Conservation (phyloP, 2,113 vertebrate species). For the Eulacestoma nigropectus region DNA sequence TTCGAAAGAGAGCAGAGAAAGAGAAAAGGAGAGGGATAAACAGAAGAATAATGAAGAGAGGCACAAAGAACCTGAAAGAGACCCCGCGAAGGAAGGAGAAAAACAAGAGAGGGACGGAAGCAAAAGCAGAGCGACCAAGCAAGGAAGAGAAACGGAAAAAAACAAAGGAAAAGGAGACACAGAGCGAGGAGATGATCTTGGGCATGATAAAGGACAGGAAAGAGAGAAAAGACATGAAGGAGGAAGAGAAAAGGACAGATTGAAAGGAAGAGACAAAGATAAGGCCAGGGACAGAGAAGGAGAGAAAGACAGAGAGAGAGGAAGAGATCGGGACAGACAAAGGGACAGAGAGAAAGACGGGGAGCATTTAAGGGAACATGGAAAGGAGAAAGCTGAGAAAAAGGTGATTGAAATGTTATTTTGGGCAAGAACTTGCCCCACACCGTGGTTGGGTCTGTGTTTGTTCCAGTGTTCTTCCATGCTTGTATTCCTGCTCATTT, state of each 20-base stretch:
- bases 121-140: not conserved
- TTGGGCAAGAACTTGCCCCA: not conserved
- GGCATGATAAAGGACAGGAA: not conserved
- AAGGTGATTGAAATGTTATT: constrained; percentile 52
- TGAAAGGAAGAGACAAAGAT: constrained; percentile 30
- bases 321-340: constrained; percentile 65
- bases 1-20: constrained; percentile 67
- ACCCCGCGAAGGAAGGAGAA: constrained; percentile 31
- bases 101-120: constrained; percentile 59
- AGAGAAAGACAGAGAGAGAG: constrained; percentile 67
- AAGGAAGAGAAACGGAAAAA: constrained; percentile 54
- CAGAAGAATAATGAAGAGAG: constrained; percentile 37
- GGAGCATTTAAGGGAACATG: constrained; percentile 56
- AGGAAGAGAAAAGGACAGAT: constrained; percentile 62
- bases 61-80: constrained; percentile 18
- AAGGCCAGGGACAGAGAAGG: constrained; percentile 66
- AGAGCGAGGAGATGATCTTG: not conserved
- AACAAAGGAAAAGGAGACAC: constrained; percentile 13
- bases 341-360: constrained; percentile 53
- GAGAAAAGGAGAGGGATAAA: constrained; percentile 68
- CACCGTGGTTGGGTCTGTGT: rapidly evolving
- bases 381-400: constrained; percentile 61
- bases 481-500: not conserved
- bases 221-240: constrained; percentile 61
- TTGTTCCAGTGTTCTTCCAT: not conserved